Percentiles rank a stretch among this genome's conserved stretches.
Conservation (phyloP, 2,888 invertebrate species). For the Drosophila koepferae region DNA sequence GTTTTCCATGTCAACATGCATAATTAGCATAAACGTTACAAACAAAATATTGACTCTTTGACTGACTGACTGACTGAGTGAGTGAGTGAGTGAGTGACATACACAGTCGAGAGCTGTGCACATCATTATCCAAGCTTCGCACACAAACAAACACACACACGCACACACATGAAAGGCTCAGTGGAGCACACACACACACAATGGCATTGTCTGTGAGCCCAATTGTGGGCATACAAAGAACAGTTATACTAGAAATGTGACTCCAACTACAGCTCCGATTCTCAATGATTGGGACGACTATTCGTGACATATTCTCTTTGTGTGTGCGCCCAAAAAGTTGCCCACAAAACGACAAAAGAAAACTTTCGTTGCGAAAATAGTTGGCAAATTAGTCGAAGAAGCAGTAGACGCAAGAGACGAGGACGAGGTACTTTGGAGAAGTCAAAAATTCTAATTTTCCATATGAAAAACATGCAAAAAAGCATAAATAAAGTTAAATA, state of each 20-base stretch:
- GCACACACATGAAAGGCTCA: slow-evolving; percentile 11
- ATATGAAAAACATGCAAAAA: slow-evolving; percentile 74
- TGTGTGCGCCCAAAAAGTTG: slow-evolving; percentile 53
- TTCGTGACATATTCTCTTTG: slow-evolving; percentile 63
- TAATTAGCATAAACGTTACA: slow-evolving; percentile 76
- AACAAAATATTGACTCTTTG: slow-evolving; percentile 74
- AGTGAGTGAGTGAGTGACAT: slow-evolving; percentile 37
- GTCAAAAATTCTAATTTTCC: slow-evolving; percentile 73
- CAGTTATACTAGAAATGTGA: slow-evolving; percentile 14
- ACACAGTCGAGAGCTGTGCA: slow-evolving; percentile 45
- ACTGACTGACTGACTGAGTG: slow-evolving; percentile 37
- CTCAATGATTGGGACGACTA: slow-evolving; percentile 57
- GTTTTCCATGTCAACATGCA: slow-evolving; percentile 75
- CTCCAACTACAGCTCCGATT: slow-evolving; percentile 11
- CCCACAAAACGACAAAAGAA: slow-evolving; percentile 48
- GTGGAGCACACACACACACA: background rate
- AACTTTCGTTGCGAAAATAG: slow-evolving; percentile 65
- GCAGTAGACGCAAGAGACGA: background rate
- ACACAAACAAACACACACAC: slow-evolving; percentile 17
- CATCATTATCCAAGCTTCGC: slow-evolving; percentile 48
- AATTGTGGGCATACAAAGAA: slow-evolving; percentile 14
- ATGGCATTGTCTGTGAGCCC: slow-evolving; percentile 39
- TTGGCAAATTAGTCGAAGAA: slow-evolving; percentile 66
- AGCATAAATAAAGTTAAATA: slow-evolving; percentile 77
- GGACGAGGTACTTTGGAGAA: slow-evolving; percentile 3